A percentile compares a stretch with the other conserved stretches of the same genome.
phyloP scores from a whole-genome alignment of 2,113 vertebrate species.

The Hyperopisus bebe region DNA sequence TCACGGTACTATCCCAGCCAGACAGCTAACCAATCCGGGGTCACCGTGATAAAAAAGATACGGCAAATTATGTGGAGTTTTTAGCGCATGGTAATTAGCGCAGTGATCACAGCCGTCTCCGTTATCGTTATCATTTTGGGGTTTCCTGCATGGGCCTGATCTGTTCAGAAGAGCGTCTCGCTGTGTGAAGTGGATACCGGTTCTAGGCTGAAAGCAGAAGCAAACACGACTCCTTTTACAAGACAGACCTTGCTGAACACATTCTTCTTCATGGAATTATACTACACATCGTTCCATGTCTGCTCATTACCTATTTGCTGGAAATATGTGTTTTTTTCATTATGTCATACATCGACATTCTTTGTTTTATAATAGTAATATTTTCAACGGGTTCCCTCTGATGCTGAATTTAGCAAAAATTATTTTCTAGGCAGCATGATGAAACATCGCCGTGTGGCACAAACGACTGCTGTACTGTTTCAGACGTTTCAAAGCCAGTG shows the following conservation, averaged over 20 bases:
- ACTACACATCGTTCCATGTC: not conserved
- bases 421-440: not conserved
- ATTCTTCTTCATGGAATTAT: not conserved
- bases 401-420: not conserved
- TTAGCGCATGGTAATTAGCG: not conserved
- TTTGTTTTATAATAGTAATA: not conserved
- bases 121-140: not conserved
- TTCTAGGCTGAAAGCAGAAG: not conserved
- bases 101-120: not conserved
- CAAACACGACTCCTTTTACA: not conserved
- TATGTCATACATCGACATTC: not conserved
- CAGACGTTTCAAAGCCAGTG: not conserved
- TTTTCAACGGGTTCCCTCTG: not conserved
- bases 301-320: not conserved
- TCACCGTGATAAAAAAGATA: not conserved
- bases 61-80: not conserved
- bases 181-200: not conserved
- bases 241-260: not conserved
- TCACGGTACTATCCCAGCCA: not conserved
- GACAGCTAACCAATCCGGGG: not conserved
- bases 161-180: not conserved
- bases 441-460: not conserved
- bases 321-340: not conserved
- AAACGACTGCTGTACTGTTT: not conserved
- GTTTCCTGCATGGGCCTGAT: not conserved